Evolutionary conservation across 37 sponge, comb jelly and placozoan genomes (phyloP), one percentile per base, ranked within the genome.

Genomic region (Agelas oroides): DNA sequence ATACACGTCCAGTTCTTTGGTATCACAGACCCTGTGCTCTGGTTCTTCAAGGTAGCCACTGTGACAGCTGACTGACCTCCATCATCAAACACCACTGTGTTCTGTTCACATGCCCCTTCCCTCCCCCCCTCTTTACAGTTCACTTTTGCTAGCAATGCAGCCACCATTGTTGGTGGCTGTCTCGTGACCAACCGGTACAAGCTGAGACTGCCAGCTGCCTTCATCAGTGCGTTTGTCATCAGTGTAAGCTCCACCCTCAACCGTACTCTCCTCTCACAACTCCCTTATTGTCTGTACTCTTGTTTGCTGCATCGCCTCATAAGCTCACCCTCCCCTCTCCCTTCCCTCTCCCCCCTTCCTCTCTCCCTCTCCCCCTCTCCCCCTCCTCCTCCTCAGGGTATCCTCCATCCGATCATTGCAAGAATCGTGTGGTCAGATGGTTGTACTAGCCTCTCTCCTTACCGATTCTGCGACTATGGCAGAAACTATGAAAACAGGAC

Each of bases 111-210:
- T 59, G 35, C 32, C 5, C 52, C 53, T 71, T 5, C 34, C 64
- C 40, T 0, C 69, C 25, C 19, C 38, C 11, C 62, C 62, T 6
- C 55, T n/a, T 58, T 77, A 2, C 81, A 94, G 95, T 97, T 92
- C 63, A 94, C 92, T 30, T 97, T 97, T 87, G 97, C 97, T 34
- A 94, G 94, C 71, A 97, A 94, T 85, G 88, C 97, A 1, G 97
- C 97, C 35, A 97, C 97, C 32, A 75, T 97, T 33, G 69, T 97
- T 72, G 95, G 95, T 15, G 97, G 97, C 15, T 84, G 86, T 25
- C 88, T 97, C 28, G 84, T 92, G 3, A 91, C 82, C 23, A 88
- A 85, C 71, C 65, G 40, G 40, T 95, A 92, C 87, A 92, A 90
- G 54, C 60, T 97, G 70, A 71, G 95, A 25, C 46, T 92, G 27